Percentiles rank a stretch among this genome's conserved stretches.
Evolutionary conservation across 2,113 vertebrate genomes (phyloP).

Genomic region (Ophthalmolycus amberensis): DNA sequence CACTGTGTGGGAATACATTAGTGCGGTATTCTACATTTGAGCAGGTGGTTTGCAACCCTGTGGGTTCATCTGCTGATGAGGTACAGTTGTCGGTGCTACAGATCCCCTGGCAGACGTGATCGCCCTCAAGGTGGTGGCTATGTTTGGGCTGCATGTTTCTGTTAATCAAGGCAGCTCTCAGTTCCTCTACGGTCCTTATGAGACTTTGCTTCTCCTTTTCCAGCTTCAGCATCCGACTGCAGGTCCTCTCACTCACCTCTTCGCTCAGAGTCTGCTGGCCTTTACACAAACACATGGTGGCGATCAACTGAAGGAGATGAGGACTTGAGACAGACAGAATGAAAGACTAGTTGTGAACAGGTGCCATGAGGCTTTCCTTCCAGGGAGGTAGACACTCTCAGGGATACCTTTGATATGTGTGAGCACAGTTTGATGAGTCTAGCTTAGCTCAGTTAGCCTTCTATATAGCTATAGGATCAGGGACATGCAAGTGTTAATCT

Average conservation of each 20-base stretch:
- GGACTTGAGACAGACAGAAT: neutral
- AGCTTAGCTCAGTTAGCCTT: neutral
- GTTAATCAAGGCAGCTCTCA: conserved; percentile 47
- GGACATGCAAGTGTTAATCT: neutral
- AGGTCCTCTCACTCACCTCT: conserved; percentile 91
- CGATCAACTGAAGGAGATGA: neutral
- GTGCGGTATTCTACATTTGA: neutral
- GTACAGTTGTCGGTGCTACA: conserved; percentile 10
- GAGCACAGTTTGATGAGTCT: neutral
- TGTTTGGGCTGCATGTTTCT: conserved; percentile 38
- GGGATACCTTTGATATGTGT: neutral
- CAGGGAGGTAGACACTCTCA: neutral
- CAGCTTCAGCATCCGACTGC: conserved; percentile 91
- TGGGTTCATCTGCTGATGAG: conserved; percentile 24
- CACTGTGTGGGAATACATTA: neutral
- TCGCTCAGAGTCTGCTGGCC: conserved; percentile 80
- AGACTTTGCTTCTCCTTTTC: conserved; percentile 94
- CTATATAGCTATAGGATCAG: neutral
- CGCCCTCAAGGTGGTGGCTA: neutral
- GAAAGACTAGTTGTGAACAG: conserved; percentile 5
- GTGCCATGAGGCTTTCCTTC: neutral
- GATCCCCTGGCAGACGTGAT: conserved; percentile 7
- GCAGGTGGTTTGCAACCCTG: conserved; percentile 28
- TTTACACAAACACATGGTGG: conserved; percentile 70
- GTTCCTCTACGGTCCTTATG: conserved; percentile 74